These are phyloP conservation scores for Lates japonicus DNA, from an alignment of 2,797 vertebrate genomes.

Conservation along the genomic window DNA sequence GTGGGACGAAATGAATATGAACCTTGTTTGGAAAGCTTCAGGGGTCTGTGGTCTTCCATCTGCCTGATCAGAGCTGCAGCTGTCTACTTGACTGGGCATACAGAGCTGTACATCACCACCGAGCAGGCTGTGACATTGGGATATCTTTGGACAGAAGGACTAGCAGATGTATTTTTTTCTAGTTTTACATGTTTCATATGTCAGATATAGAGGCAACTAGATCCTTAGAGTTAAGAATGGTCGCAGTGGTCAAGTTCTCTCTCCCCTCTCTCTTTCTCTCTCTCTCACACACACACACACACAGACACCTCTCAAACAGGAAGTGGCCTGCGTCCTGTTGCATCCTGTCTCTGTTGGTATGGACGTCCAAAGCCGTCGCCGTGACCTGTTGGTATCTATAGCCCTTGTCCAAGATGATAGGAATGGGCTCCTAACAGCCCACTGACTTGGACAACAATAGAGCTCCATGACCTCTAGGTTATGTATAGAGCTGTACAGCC, in stretches of 20 bases:
- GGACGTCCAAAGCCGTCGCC: conserved; percentile 59
- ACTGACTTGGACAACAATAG: conserved; percentile 75
- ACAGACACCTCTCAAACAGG: conserved; percentile 42
- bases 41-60: conserved; percentile 17
- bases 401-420: conserved; percentile 67
- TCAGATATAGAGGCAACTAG: conserved; percentile 38
- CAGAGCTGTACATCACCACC: conserved; percentile 44
- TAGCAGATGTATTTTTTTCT: conserved; percentile 56
- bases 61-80: conserved; percentile 41
- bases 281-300: neutral
- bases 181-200: conserved; percentile 45
- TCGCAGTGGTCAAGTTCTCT: conserved; percentile 5
- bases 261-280: too few relatives aligned
- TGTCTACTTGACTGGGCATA: conserved; percentile 32
- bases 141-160: conserved; percentile 59
- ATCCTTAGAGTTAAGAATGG: conserved; percentile 26
- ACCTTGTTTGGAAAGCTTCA: conserved; percentile 37
- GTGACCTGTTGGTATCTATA: conserved; percentile 83
- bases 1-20: conserved; percentile 30
- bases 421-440: conserved; percentile 68
- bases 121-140: conserved; percentile 44
- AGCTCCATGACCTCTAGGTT: conserved; percentile 68
- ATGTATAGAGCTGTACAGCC: conserved; percentile 69
- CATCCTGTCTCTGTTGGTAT: conserved; percentile 70
- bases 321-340: conserved; percentile 33